Evolutionary conservation across 2,888 invertebrate genomes (phyloP), one percentile per base, ranked within the genome.

Genomic region (Anoplius nigerrimus): DNA sequence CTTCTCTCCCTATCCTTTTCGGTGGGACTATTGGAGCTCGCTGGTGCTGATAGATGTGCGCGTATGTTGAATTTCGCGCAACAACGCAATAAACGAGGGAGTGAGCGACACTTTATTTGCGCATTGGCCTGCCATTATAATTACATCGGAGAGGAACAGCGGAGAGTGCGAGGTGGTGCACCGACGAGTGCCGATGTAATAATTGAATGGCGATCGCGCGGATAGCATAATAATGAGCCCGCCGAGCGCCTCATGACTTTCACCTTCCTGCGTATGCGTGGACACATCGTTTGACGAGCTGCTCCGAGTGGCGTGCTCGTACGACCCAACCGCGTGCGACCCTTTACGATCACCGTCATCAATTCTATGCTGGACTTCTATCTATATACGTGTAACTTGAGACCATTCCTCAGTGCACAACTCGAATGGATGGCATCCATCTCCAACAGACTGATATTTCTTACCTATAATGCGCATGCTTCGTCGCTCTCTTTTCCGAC

Each of bases 151-250:
- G 48, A 48, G 48, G 18, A 48, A 16, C 48, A 34, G 11, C 11
- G 11, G 6, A 24, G 3, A 24, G 24, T 6, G 24, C 48, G 48
- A 48, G n/a, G 48, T 18, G 16, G 48, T 60, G 58, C 24, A 46
- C 59, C 58, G 45, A 27, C 57, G 43, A 55, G 60, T 45, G 16
- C 56, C 64, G 60, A 56, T 66, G 69, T 66, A 72, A 71, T 80
- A 80, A 80, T 78, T 72, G 75, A 78, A 78, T 71, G 69, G 72
- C 67, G 78, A 74, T 80, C 62, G 71, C 55, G 57, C 75, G 61
- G 72, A 69, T 80, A 74, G 74, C 69, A 78, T 74, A 76, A 78
- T 76, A 72, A 78, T 77, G 72, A 69, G 70, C 62, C 65, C 64
- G 61, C 62, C 43, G 45, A 51, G 21, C 62, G 42, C 20, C 56